Evolutionary conservation across 1,140 invertebrate genomes (phyloP), one percentile per base, ranked within the genome.

Genomic region (Spodoptera litura): DNA sequence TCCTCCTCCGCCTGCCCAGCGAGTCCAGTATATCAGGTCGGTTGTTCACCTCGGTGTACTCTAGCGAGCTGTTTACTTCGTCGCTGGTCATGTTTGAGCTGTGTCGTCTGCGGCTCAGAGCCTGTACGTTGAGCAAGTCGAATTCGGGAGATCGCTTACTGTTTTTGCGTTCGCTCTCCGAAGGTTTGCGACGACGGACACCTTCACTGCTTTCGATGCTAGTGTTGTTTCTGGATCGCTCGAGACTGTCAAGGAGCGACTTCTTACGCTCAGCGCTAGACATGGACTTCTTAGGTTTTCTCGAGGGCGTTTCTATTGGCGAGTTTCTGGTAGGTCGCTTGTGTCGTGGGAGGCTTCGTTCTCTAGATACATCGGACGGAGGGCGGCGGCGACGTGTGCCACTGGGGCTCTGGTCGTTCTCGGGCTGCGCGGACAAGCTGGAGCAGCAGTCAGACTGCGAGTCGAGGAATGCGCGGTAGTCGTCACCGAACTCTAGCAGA

Each of bases 401-500:
- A 70, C 85, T 88, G 27, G 96, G 96, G 78, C 96, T 96, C 78
- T 95, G 94, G 83, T 96, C 95, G 81, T 95, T 92, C 85, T 96
- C 96, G 74, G 96, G 96, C 82, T 95, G 95, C 78, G 96, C 96
- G 44, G 97, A 97, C 81, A 97, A 95, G 78, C 97, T 97, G 64
- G 97, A 97, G 81, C 97, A 97, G 89, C 97, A 97, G 88, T 98
- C 97, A 0, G 97, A 98, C 89, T 98, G 97, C 82, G 97, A 98
- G 91, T 98, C 98, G 25, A 99, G 95, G 91, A 97, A 98, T 84
- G 97, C 97, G 88, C 98, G 95, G 93, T 99, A 99, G 94, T 99
- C 98, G 91, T 99, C 98, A 44, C 98, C 98, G 91, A 98, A 98
- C 87, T 98, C 97, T 71, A 98, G 91, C 12, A 98, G 94, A 81